Percentiles rank a stretch among this genome's conserved stretches.
Conservation (phyloP, 2,113 vertebrate genomes). For the Apistogramma diplotaenia region DNA sequence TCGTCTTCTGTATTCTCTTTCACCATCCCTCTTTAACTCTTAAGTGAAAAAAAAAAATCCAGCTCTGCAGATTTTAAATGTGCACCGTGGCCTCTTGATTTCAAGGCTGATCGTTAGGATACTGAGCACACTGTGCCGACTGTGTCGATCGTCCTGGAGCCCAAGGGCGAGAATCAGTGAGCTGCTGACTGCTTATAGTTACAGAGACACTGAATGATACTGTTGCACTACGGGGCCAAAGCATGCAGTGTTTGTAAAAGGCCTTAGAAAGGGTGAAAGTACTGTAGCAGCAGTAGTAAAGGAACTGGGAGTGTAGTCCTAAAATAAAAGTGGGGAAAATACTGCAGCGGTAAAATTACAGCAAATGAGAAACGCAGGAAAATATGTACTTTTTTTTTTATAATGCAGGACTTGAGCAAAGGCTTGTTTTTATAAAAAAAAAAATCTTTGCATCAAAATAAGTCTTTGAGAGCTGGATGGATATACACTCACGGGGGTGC, state of each 20-base stretch:
- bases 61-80: neutral
- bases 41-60: neutral
- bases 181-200: neutral
- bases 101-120: constrained; percentile 5
- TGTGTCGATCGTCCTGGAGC: neutral
- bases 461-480: neutral
- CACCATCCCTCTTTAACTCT: neutral
- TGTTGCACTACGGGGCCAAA: neutral
- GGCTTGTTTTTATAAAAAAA: neutral
- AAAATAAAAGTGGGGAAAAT: neutral
- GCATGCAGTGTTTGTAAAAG: neutral
- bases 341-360: neutral
- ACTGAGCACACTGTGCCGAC: neutral
- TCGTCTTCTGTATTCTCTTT: neutral
- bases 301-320: neutral
- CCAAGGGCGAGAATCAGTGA: constrained; percentile 10
- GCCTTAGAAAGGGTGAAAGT: neutral
- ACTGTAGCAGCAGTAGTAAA: neutral
- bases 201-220: neutral
- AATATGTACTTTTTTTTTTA: neutral
- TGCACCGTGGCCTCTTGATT: neutral
- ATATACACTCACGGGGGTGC: rapidly evolving
- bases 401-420: neutral
- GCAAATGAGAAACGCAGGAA: neutral
- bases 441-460: neutral